A percentile compares a stretch with the other conserved stretches of the same genome.
Conservation (phyloP, 2,797 vertebrate genomes). For the Mus caroli region DNA sequence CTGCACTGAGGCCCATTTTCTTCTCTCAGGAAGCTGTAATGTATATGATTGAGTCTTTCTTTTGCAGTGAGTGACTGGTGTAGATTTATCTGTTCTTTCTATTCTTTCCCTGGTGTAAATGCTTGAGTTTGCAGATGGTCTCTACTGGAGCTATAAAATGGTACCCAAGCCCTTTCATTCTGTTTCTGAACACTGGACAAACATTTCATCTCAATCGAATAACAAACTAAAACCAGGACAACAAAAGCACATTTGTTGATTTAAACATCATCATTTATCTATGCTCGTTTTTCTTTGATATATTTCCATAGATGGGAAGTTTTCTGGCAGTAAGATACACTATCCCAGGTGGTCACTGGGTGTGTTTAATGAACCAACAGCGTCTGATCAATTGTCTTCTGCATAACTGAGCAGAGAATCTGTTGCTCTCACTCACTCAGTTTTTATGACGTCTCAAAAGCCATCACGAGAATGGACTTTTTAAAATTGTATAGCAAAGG, state of each 20-base stretch:
- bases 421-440: neutral
- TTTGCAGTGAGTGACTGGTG: slow-evolving; percentile 25
- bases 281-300: neutral
- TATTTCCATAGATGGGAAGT: slow-evolving; percentile 43
- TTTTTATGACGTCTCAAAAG: slow-evolving; percentile 63
- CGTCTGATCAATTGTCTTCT: slow-evolving; percentile 54
- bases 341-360: neutral
- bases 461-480: slow-evolving; percentile 61
- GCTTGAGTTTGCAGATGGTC: neutral
- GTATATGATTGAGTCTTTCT: slow-evolving; percentile 44
- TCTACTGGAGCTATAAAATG: slow-evolving; percentile 3
- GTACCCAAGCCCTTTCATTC: neutral
- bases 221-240: slow-evolving; percentile 55
- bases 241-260: slow-evolving; percentile 43
- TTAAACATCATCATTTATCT: slow-evolving; percentile 33
- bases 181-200: slow-evolving; percentile 17
- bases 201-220: neutral
- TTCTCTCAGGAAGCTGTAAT: slow-evolving; percentile 38
- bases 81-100: slow-evolving; percentile 61
- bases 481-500: slow-evolving; percentile 55
- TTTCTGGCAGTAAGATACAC: slow-evolving; percentile 31
- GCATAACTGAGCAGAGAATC: slow-evolving; percentile 58
- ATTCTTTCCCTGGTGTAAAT: neutral
- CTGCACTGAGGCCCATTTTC: slow-evolving; percentile 53
- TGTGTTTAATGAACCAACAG: slow-evolving; percentile 45